Evolutionary conservation across 2,113 vertebrate genomes (phyloP).

Genomic region (Catagonus wagneri): DNA sequence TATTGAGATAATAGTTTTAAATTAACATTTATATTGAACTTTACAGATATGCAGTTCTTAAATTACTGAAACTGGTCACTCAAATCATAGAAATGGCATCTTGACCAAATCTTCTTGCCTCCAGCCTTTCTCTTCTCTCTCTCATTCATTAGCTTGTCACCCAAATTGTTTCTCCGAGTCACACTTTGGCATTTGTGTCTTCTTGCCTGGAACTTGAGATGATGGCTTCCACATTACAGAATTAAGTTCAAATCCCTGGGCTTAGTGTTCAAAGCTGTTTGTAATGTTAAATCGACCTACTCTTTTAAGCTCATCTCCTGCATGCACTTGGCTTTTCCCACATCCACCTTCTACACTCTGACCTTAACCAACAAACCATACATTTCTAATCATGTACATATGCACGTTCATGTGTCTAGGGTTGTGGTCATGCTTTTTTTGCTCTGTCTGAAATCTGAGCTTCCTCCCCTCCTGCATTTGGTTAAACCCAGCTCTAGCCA

Average conservation of each 20-base stretch:
- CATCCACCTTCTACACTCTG: background rate
- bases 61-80: conserved; percentile 71
- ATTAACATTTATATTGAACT: conserved; percentile 78
- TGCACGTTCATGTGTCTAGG: background rate
- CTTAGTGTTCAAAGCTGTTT: background rate
- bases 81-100: background rate
- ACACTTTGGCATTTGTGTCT: background rate
- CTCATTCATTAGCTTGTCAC: background rate
- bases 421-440: background rate
- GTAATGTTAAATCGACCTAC: background rate
- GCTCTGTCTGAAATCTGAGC: background rate
- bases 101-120: background rate
- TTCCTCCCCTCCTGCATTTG: background rate
- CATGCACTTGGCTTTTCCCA: background rate
- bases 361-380: background rate
- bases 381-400: background rate
- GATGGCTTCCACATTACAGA: background rate
- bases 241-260: background rate
- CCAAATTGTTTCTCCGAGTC: conserved; percentile 1
- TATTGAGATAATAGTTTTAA: conserved; percentile 77
- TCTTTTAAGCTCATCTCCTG: background rate
- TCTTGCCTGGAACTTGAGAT: background rate
- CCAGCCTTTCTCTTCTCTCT: background rate
- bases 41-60: conserved; percentile 60
- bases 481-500: background rate